Conservation (phyloP, 2,888 invertebrate genomes). For the Creontiades dilutus region DNA sequence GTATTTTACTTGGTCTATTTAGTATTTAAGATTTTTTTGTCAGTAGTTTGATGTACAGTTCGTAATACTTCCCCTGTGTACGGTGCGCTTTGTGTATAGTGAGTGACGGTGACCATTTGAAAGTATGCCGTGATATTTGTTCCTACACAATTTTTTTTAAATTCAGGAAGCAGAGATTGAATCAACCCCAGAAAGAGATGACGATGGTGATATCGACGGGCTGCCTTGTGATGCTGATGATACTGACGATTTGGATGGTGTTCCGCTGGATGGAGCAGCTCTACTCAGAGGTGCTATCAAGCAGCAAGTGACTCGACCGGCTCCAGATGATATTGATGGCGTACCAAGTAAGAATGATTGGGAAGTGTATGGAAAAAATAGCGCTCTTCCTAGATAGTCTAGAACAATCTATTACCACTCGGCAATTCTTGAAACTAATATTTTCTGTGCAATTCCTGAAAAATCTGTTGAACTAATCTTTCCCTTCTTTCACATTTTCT, state of each 20-base stretch:
- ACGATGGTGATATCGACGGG: slow-evolving; percentile 71
- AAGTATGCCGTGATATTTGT: too few relatives aligned
- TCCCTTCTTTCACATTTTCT: slow-evolving; percentile 27
- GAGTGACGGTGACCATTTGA: too few relatives aligned
- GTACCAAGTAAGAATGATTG: slow-evolving; percentile 80
- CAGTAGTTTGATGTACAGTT: too few relatives aligned
- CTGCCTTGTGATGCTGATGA: slow-evolving; percentile 82
- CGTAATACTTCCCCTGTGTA: not conserved
- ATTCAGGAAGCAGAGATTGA: slow-evolving; percentile 64
- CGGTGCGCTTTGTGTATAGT: too few relatives aligned
- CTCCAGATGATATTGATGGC: slow-evolving; percentile 85
- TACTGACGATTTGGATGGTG: slow-evolving; percentile 82
- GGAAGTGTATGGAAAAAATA: too few relatives aligned
- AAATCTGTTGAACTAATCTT: slow-evolving; percentile 19
- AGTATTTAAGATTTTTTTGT: too few relatives aligned
- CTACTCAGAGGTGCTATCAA: slow-evolving; percentile 84
- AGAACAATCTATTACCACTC: too few relatives aligned
- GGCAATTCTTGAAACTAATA: not conserved
- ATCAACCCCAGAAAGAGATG: slow-evolving; percentile 70
- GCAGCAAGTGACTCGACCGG: slow-evolving; percentile 17
- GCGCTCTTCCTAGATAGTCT: too few relatives aligned
- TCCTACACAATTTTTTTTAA: not conserved
- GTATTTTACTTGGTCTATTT: too few relatives aligned
- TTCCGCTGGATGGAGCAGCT: slow-evolving; percentile 89
- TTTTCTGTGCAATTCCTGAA: not conserved